Evolutionary conservation across 2,797 vertebrate species (phyloP).

Genomic region (Cyclopterus lumpus): DNA sequence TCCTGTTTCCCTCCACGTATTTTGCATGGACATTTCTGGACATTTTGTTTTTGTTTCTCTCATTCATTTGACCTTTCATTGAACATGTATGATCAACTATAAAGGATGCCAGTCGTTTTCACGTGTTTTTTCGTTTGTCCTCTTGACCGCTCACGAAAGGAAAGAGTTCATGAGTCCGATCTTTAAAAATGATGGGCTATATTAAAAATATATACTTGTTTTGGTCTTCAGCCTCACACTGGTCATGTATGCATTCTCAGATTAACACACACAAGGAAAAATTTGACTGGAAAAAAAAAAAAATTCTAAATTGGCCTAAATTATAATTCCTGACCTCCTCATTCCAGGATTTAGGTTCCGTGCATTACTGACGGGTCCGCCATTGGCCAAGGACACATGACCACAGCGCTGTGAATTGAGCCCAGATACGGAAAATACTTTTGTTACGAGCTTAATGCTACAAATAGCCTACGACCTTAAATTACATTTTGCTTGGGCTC

Average conservation of each 20-base stretch:
- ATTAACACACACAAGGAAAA: slow-evolving; percentile 30
- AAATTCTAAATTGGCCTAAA: slow-evolving; percentile 44
- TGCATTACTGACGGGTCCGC: slow-evolving; percentile 43
- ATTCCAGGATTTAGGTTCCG: slow-evolving; percentile 46
- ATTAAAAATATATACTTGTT: background rate
- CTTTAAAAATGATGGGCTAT: background rate
- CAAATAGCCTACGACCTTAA: slow-evolving; percentile 84
- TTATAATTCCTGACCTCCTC: slow-evolving; percentile 62
- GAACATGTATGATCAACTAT: background rate
- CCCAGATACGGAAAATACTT: slow-evolving; percentile 83
- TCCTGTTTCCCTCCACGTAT: background rate
- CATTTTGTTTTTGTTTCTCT: background rate
- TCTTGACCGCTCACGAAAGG: background rate
- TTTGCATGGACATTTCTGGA: background rate
- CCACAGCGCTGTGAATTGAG: slow-evolving; percentile 75
- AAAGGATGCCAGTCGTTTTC: background rate
- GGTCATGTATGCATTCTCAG: slow-evolving; percentile 24
- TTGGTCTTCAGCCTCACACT: background rate
- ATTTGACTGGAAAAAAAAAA: slow-evolving; percentile 28
- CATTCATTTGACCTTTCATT: background rate
- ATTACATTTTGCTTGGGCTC: slow-evolving; percentile 85
- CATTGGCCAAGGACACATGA: slow-evolving; percentile 59
- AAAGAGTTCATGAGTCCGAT: background rate
- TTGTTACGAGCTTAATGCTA: slow-evolving; percentile 90
- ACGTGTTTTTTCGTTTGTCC: too few species aligned